Conservation (phyloP, 2,797 vertebrate genomes). For the Phataginus tetradactyla region DNA sequence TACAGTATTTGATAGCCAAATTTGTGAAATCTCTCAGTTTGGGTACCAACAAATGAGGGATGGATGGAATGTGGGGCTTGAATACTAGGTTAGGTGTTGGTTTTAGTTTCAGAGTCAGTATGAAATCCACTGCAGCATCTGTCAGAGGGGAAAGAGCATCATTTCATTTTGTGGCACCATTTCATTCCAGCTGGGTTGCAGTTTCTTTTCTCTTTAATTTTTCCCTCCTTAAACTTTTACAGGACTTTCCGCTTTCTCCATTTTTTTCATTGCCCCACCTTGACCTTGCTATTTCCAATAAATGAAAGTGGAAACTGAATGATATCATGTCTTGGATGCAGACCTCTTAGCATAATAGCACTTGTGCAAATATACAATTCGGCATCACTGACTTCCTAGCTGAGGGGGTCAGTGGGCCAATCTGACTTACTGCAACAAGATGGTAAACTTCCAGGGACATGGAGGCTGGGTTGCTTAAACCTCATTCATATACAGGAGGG, state of each 20-base stretch:
- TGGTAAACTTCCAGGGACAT: neutral
- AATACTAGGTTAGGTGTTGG: neutral
- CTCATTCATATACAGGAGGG: neutral
- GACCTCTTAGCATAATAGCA: neutral
- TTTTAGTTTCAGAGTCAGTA: constrained; percentile 26
- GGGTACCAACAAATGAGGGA: neutral
- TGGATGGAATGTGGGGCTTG: constrained; percentile 26
- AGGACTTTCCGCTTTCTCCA: neutral
- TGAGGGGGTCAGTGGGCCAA: neutral
- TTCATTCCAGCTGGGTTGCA: neutral
- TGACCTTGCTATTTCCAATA: constrained; percentile 42
- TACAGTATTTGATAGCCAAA: constrained; percentile 32
- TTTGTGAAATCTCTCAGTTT: constrained; percentile 65
- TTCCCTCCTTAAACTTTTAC: constrained; percentile 6
- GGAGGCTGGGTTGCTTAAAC: neutral
- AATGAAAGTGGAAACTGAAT: neutral
- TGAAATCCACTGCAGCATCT: neutral
- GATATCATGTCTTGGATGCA: neutral
- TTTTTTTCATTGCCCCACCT: neutral
- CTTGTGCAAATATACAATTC: neutral
- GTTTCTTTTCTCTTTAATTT: constrained; percentile 1
- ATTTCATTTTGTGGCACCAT: neutral
- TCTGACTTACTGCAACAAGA: neutral
- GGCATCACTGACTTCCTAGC: neutral
- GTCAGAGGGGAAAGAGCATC: neutral